Evolutionary conservation across 2,797 vertebrate species (phyloP), one percentile per base, ranked within the genome.

Genomic region (Scarus forsteni): DNA sequence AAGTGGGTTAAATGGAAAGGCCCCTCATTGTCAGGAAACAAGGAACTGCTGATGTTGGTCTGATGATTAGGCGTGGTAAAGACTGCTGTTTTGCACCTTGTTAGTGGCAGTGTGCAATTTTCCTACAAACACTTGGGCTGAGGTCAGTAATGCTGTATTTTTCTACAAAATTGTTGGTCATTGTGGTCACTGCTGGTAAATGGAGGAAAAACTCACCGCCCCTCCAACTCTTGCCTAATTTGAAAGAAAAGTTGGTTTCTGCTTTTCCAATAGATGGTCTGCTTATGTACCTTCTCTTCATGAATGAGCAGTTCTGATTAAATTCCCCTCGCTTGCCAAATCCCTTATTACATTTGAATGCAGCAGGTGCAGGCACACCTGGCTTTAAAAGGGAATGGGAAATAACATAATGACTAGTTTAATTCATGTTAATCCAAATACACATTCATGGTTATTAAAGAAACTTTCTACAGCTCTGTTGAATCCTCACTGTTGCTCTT

Each of bases 1-100:
- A 89, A 76, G 70, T 82, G 14, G 77, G 63, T 81, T n/a, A 77
- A 81, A 80, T 63, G 57, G 39, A 43, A 66, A 44, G 19, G 12
- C 36, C 13, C 11, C 60, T 66, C 61, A 62, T 67, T 2, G 71
- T 81, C 53, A 42, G 35, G 9, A 39, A 67, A 75, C 53, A 74
- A 12, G 50, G 60, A 68, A 60, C n/a, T 9, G n/a, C 13, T 14
- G 5, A 16, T 6, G 11, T 59, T 46, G 7, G 45, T 66, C 76
- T 79, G 58, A 48, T 13, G 13, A 51, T 27, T 11, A 51, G 50
- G 50, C 34, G 27, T 34, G 19, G 19, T 35, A 7, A 14, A 3
- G 2, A 10, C 7, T 12, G 14, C 34, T 50, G 48, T 13, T n/a
- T 34, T 8, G 27, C 4, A 12, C 10, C 10, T 13, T 14, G 50